A percentile compares a stretch with the other conserved stretches of the same genome.
These are phyloP conservation scores for Vulpes ferrilata DNA, from an alignment of 2,113 vertebrate genomes.

Conservation along the genomic window DNA sequence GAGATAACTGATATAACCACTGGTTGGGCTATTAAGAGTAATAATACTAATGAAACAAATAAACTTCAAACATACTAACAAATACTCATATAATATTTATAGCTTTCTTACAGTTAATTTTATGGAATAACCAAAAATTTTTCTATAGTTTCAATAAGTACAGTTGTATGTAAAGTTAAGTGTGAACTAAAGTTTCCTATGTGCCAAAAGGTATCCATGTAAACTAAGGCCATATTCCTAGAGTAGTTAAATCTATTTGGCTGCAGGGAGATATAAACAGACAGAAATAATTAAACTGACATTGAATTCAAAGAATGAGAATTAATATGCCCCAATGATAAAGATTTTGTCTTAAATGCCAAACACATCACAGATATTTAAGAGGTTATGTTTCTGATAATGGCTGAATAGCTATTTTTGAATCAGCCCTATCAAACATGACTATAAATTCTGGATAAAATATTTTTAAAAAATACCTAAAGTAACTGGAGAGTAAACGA, in stretches of 20 bases:
- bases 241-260: not conserved
- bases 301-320: slow-evolving; percentile 15
- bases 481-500: not conserved
- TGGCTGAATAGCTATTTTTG: not conserved
- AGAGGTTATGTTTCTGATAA: not conserved
- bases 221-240: not conserved
- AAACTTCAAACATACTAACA: slow-evolving; percentile 34
- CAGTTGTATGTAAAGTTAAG: not conserved
- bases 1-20: not conserved
- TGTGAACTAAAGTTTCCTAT: not conserved
- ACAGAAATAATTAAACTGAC: slow-evolving; percentile 28
- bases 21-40: not conserved
- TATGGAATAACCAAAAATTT: slow-evolving; percentile 8
- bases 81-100: not conserved
- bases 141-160: slow-evolving; percentile 1
- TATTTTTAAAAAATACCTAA: not conserved
- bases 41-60: not conserved
- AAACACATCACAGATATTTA: not conserved
- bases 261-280: not conserved
- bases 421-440: not conserved
- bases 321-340: not conserved
- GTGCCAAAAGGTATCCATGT: slow-evolving; percentile 10
- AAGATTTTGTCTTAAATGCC: not conserved
- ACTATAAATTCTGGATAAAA: not conserved
- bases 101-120: slow-evolving; percentile 27